Percentiles rank a stretch among this genome's conserved stretches.
phyloP scores from a whole-genome alignment of 2,113 vertebrate species.

The Glaucidium brasilianum region DNA sequence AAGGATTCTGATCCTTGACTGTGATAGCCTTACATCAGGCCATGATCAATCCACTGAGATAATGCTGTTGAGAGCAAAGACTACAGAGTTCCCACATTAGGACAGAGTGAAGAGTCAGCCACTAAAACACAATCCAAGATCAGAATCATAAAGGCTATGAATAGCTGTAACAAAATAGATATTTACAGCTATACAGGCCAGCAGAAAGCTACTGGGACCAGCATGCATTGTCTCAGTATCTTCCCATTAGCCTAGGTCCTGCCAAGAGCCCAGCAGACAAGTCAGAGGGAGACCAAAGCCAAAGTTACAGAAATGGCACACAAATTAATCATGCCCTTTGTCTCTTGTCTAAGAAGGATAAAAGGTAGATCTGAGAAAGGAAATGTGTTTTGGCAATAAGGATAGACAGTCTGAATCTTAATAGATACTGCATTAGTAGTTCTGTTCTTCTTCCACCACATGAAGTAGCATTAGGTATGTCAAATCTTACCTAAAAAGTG shows the following conservation, averaged over 20 bases:
- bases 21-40: neutral
- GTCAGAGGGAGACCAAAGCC: rapidly evolving
- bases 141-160: neutral
- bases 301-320: neutral
- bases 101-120: neutral
- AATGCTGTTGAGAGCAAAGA: neutral
- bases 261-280: neutral
- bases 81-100: neutral
- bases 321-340: neutral
- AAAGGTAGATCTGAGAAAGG: neutral
- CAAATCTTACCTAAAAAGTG: neutral
- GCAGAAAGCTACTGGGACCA: neutral
- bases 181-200: neutral
- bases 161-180: neutral
- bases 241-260: neutral
- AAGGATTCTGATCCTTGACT: neutral
- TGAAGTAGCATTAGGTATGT: neutral
- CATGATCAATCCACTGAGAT: neutral
- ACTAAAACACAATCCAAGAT: neutral
- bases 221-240: neutral
- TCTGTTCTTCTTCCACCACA: neutral
- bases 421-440: neutral
- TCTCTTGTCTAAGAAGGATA: neutral
- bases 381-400: neutral
- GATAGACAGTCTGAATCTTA: neutral